Evolutionary conservation across 37 sponge, comb jelly and placozoan species (phyloP).

Genomic region (Trichoplax adhaerens): DNA sequence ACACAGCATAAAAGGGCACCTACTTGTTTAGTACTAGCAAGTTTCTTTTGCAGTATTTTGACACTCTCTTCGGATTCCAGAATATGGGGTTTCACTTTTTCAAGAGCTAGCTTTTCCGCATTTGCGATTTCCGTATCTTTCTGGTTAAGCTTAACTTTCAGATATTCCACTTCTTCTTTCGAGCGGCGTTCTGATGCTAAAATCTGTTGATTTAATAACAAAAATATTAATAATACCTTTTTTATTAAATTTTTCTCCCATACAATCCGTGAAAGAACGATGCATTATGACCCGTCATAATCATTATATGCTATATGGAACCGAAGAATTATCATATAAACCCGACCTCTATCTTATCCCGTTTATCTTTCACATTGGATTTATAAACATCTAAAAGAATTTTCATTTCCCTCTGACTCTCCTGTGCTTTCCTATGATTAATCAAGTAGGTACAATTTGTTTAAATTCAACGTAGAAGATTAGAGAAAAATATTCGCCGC

Average conservation of each 20-base stretch:
- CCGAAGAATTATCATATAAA: conserved; percentile 10
- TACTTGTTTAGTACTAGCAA: conserved; percentile 7
- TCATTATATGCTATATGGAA: neutral
- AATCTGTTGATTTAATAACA: neutral
- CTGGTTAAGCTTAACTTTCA: conserved; percentile 25
- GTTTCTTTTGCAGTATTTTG: conserved; percentile 15
- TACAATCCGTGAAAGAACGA: neutral
- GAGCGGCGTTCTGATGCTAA: conserved; percentile 3
- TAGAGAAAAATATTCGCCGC: no score
- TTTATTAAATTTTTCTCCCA: no score
- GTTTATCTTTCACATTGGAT: conserved; percentile 22
- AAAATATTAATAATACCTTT: no score
- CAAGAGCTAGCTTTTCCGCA: neutral
- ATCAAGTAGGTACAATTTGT: no score
- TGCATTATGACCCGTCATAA: neutral
- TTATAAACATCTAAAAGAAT: conserved; percentile 23
- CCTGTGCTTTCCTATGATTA: conserved; percentile 14
- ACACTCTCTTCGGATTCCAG: conserved; percentile 2
- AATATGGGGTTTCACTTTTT: conserved; percentile 3
- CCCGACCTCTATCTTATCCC: conserved; percentile 26
- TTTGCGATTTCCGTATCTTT: neutral
- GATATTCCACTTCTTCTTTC: conserved; percentile 18
- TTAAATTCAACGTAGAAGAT: no score
- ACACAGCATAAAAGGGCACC: no score
- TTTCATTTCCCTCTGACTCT: conserved; percentile 29